Evolutionary conservation across 2,888 invertebrate species (phyloP), one percentile per base, ranked within the genome.

Genomic region (Caenorhabditis sp.): DNA sequence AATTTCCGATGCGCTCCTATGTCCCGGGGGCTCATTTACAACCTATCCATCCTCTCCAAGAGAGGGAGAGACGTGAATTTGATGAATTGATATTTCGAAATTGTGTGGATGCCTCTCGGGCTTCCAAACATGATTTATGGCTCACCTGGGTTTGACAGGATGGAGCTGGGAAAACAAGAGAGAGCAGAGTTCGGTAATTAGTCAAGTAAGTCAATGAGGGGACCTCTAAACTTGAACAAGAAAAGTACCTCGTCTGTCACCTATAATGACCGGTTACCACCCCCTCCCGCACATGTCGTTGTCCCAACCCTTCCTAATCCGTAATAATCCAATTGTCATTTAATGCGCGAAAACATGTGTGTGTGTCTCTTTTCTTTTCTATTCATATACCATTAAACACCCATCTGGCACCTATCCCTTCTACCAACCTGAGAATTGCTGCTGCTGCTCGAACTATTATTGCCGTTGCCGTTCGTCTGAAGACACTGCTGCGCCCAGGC

Each of bases 401-500:
- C 77, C 77, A 61, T 35, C 61, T 49, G 38, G 38, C 38, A 31
- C 41, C 47, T 31, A 31, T n/a, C n/a, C n/a, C n/a, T n/a, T n/a
- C 19, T 19, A 44, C 63, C 5, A 22, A 68, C 68, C 68, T 68
- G 68, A 38, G 68, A 68, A 63, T 38, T 44, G 44, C 70, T 19
- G 22, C 14, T 44, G 41, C 70, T n/a, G 19, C 22, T 51, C 54
- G 66, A 59, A 38, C 35, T 49, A 41, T 63, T 56, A 31, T 58
- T 64, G 22, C 74, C 66, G 49, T 69, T 61, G 5, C 31, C 31
- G 31, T 31, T 31, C 31, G 31, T 31, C 35, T 70, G 72, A 38
- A 72, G 66, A 28, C 73, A 79, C 35, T 88, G 87, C 68, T 87
- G 87, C 19, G 85, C 85, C 88, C 87, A 89, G 26, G 74, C 87